Evolutionary conservation across 2,888 invertebrate species (phyloP).

Genomic region (Torymus tubicola): DNA sequence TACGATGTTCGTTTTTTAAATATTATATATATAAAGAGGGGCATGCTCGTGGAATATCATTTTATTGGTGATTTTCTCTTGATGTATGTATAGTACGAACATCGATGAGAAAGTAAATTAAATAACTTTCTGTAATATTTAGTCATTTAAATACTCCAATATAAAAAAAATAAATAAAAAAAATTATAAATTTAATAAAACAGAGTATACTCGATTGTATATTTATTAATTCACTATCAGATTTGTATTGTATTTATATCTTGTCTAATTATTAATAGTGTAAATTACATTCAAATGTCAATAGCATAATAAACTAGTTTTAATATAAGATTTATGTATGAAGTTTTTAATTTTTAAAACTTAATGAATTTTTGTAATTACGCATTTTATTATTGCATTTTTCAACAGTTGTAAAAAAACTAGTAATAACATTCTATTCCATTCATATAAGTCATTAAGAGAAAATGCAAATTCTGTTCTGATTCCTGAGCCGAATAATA

Average conservation of each 20-base stretch:
- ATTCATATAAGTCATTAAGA: too few relatives aligned
- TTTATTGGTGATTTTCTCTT: conserved; percentile 14
- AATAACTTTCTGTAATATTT: conserved; percentile 17
- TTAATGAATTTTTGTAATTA: too few relatives aligned
- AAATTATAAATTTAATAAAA: conserved; percentile 29
- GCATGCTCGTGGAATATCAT: conserved; percentile 44
- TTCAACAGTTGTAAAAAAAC: not conserved
- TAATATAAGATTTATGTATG: too few relatives aligned
- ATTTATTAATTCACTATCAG: too few relatives aligned
- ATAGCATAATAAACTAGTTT: too few relatives aligned
- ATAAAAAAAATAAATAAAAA: conserved; percentile 37
- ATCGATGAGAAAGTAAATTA: not conserved
- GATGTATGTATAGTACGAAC: too few relatives aligned
- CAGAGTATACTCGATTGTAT: conserved; percentile 30
- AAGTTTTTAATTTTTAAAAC: too few relatives aligned
- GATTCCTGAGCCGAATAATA: not conserved
- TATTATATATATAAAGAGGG: conserved; percentile 36
- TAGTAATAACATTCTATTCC: too few relatives aligned
- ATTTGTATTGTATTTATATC: too few relatives aligned
- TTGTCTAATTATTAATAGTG: too few relatives aligned
- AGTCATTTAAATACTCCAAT: conserved; percentile 24
- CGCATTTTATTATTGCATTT: not conserved
- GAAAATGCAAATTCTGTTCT: too few relatives aligned
- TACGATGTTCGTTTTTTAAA: conserved; percentile 40
- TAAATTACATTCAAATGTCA: too few relatives aligned